Percentiles rank a stretch among this genome's conserved stretches.
These are phyloP conservation scores for Alectoris magna DNA, from an alignment of 2,797 vertebrate species.

Conservation along the genomic window DNA sequence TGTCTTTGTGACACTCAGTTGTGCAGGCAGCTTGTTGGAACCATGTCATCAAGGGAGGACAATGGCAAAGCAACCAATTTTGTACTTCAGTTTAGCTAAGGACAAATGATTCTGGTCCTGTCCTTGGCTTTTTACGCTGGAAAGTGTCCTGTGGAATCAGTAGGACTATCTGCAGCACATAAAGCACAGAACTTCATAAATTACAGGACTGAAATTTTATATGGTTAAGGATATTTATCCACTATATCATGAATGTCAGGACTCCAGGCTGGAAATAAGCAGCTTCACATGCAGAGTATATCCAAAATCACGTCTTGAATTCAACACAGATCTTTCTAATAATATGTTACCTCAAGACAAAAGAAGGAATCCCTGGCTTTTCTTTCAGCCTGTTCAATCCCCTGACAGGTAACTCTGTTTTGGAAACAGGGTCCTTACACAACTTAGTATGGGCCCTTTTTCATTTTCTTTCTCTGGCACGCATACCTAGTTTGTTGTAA, in stretches of 20 bases:
- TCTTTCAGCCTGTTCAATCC: background rate
- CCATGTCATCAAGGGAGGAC: background rate
- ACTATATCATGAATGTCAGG: background rate
- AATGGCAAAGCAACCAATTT: background rate
- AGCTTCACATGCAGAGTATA: background rate
- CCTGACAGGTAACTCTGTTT: background rate
- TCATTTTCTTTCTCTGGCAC: background rate
- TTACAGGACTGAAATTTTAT: background rate
- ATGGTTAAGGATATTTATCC: background rate
- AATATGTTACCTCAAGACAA: background rate
- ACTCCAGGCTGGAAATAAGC: background rate
- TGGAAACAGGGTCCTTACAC: background rate
- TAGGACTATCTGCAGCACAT: background rate
- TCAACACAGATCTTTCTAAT: background rate
- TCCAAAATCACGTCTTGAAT: background rate
- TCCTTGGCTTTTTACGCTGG: background rate
- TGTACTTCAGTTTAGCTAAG: background rate
- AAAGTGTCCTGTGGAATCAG: background rate
- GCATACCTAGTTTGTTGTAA: fast-evolving
- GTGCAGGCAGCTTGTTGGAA: background rate
- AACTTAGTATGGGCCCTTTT: background rate
- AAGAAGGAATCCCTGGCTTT: background rate
- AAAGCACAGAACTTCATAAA: background rate
- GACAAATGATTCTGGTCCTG: background rate
- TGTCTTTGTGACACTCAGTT: slow-evolving; percentile 36